Evolutionary conservation across 2,113 vertebrate species (phyloP), one percentile per base, ranked within the genome.

Genomic region (Cephalophus harveyi): DNA sequence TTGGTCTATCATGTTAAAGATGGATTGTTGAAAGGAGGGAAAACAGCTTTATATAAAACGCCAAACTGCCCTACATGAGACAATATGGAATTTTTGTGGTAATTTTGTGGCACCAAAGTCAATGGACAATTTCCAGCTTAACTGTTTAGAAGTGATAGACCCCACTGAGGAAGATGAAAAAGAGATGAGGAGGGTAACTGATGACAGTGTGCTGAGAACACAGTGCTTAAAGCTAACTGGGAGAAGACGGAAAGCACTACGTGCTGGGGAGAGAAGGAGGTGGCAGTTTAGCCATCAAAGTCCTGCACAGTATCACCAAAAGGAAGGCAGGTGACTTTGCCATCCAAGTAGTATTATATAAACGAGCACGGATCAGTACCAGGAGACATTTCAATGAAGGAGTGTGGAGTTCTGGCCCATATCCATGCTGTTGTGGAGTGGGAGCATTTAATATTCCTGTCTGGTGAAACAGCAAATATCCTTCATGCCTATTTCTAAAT

Each of bases 401-500:
- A 60, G 86, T 0, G 2, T 46, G 57, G 57, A 71, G 36, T 82
- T 93, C 62, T 46, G n/a, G 23, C 27, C 57, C 5, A 5, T 6
- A 54, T 4, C 36, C 19, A 46, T 12, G 7, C 23, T 9, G 52
- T 28, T 23, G 0, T 14, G 36, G 21, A 92, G 46, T 30, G 48
- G 64, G 40, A 95, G 91, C 97, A 98, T 96, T 98, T 98, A 98
- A 98, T 98, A 98, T 98, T 98, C 98, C 95, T 98, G 87, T 98
- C 98, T 98, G 98, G 97, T 89, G 97, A 98, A 98, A 98, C 97
- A 98, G 97, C 97, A 96, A 98, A 98, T 97, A 94, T 95, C 97
- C 89, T 96, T 98, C 96, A 95, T 97, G 98, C 97, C 98, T 98
- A 36, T 98, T 99, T 99, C 98, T 98, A 99, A 99, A 99, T 98